Conservation (phyloP, 2,113 vertebrate genomes). For the Pterocles burchelli region DNA sequence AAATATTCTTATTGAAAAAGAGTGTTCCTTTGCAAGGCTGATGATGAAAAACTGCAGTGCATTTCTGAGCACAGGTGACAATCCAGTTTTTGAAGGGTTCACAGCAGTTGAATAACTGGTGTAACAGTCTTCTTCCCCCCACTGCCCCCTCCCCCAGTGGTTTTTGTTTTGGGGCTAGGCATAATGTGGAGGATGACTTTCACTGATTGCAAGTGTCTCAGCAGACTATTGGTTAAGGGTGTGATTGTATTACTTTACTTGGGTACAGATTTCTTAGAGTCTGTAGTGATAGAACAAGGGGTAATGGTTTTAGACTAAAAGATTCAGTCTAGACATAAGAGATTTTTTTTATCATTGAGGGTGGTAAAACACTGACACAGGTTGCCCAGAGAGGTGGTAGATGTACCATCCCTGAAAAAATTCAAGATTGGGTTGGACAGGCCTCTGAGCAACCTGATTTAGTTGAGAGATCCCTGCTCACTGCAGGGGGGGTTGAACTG, state of each 20-base stretch:
- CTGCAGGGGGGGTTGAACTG: background rate
- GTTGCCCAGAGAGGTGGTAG: background rate
- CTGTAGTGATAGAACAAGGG: background rate
- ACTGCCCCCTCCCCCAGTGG: background rate
- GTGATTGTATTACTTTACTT: background rate
- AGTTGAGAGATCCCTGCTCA: background rate
- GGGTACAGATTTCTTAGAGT: background rate
- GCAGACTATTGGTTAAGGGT: background rate
- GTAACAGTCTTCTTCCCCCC: background rate
- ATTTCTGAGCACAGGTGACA: background rate
- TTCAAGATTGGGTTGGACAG: background rate
- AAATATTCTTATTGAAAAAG: background rate
- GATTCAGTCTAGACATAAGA: background rate
- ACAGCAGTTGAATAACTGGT: background rate
- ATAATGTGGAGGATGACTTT: background rate
- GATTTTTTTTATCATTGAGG: background rate
- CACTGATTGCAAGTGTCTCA: background rate
- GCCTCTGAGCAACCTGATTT: background rate
- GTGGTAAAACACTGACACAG: background rate
- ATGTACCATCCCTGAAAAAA: background rate
- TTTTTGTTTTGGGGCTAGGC: background rate
- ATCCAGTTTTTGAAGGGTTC: background rate
- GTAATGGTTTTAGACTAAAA: background rate
- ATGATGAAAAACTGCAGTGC: background rate
- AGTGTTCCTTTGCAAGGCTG: background rate